Evolutionary conservation across 2,888 invertebrate species (phyloP), one percentile per base, ranked within the genome.

Genomic region (Mesochorus sp.): DNA sequence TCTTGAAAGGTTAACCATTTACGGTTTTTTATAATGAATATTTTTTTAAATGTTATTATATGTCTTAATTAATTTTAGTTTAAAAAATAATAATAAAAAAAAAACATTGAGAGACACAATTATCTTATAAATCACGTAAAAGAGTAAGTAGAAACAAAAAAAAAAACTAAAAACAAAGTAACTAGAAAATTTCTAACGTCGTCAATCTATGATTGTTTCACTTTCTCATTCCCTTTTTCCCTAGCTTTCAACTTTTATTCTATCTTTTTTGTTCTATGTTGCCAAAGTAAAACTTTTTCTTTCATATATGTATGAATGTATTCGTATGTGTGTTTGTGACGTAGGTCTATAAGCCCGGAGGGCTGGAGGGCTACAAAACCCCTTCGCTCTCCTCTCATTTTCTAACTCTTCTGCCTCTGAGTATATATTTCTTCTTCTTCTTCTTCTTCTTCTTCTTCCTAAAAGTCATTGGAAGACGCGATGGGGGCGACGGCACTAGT

Each of bases 391-490:
- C 67, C 55, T 34, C 39, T 51, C 62, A 37, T 64, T 74, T 51
- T 42, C 66, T 44, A 28, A 34, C 71, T 66, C 24, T 1, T 62
- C 34, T 64, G 55, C 39, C 53, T 77, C 53, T 19, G 24, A 26
- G 24, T 76, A 47, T 68, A 39, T 78, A 75, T 21, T 24, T 49
- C n/a, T 55, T 70, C 74, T 68, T 57, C 34, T 53, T 59, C 70
- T 75, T 59, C 49, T 71, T 66, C 73, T 72, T 71, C 71, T 31
- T 55, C 74, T 71, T 79, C 73, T 80, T 82, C 6, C 12, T 28
- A n/a, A 68, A 77, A 77, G 67, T 73, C 67, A 72, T 73, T 17
- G 61, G 6, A 31, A 67, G 49, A 77, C 49, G 44, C 67, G 34
- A 72, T 31, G 44, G 21, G 49, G 10, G 14, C 6, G 64, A 17